Evolutionary conservation across 2,113 vertebrate genomes (phyloP).

Genomic region (Corythoichthys intestinalis): DNA sequence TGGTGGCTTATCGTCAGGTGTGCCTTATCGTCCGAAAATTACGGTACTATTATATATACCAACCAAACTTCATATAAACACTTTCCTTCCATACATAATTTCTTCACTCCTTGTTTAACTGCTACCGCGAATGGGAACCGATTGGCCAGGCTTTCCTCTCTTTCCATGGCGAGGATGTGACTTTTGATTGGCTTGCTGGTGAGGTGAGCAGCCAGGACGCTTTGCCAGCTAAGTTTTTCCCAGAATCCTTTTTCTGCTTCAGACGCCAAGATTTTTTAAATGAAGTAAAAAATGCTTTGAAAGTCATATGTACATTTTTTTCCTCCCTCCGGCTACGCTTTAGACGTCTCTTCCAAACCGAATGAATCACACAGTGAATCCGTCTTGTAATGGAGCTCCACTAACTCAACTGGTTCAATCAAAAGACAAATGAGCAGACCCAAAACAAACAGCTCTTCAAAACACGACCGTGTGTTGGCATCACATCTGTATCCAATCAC

Average conservation of each 20-base stretch:
- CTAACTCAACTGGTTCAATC: neutral
- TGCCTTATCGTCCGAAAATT: too few relatives aligned
- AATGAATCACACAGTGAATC: neutral
- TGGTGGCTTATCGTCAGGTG: too few relatives aligned
- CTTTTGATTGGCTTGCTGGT: neutral
- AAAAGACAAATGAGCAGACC: neutral
- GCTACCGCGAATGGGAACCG: constrained; percentile 5
- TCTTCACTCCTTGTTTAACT: neutral
- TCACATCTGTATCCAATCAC: neutral
- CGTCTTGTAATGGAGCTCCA: neutral
- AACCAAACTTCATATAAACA: too few relatives aligned
- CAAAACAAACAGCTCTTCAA: neutral
- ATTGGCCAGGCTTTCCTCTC: constrained; percentile 38
- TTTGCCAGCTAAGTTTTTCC: constrained; percentile 51
- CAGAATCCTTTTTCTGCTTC: constrained; percentile 31
- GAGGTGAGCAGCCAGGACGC: constrained; percentile 49
- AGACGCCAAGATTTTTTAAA: constrained; percentile 39
- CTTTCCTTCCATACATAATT: too few relatives aligned
- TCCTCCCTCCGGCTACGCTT: constrained; percentile 12
- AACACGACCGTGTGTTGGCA: neutral
- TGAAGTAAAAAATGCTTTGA: constrained; percentile 24
- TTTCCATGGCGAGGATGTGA: constrained; percentile 27
- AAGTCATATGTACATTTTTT: constrained; percentile 31
- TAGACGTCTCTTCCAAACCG: constrained; percentile 20
- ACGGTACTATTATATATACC: too few relatives aligned